These are phyloP conservation scores for Leptothorax acervorum DNA, from an alignment of 2,888 invertebrate species.

Conservation along the genomic window DNA sequence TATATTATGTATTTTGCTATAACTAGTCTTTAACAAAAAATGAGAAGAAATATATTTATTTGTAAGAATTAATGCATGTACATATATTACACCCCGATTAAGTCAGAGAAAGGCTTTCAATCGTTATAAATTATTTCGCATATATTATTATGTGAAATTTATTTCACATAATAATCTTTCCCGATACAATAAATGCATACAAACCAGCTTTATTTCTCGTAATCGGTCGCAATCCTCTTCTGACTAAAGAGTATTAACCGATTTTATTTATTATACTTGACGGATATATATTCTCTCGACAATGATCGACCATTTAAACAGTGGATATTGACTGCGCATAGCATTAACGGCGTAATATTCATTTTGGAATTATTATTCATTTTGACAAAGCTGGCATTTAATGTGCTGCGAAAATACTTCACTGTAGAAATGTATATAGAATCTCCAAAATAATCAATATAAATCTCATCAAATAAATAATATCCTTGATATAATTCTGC, in stretches of 20 bases:
- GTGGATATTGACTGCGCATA: constrained; percentile 44
- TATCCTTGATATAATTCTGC: neutral
- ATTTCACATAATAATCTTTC: constrained; percentile 52
- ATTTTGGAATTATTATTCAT: constrained; percentile 33
- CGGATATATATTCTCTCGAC: constrained; percentile 41
- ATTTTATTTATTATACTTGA: constrained; percentile 47
- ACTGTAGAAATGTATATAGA: neutral
- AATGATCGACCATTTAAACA: constrained; percentile 44
- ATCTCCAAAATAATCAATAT: constrained; percentile 27
- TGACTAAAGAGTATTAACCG: constrained; percentile 16
- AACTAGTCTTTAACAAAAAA: neutral
- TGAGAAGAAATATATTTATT: constrained; percentile 20
- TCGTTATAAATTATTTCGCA: constrained; percentile 62
- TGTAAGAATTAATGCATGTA: constrained; percentile 4
- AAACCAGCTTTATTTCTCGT: constrained; percentile 52
- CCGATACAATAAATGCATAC: constrained; percentile 46
- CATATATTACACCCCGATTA: constrained; percentile 15
- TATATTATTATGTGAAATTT: constrained; percentile 47
- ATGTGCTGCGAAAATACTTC: constrained; percentile 18
- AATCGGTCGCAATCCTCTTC: constrained; percentile 55
- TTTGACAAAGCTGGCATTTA: constrained; percentile 41
- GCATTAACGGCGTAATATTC: constrained; percentile 37
- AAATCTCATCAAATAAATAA: constrained; percentile 30
- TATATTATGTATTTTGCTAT: neutral
- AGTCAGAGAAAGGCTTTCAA: constrained; percentile 54